Evolutionary conservation across 1,140 invertebrate species (phyloP), one percentile per base, ranked within the genome.

Genomic region (Dufourea novaeangliae): DNA sequence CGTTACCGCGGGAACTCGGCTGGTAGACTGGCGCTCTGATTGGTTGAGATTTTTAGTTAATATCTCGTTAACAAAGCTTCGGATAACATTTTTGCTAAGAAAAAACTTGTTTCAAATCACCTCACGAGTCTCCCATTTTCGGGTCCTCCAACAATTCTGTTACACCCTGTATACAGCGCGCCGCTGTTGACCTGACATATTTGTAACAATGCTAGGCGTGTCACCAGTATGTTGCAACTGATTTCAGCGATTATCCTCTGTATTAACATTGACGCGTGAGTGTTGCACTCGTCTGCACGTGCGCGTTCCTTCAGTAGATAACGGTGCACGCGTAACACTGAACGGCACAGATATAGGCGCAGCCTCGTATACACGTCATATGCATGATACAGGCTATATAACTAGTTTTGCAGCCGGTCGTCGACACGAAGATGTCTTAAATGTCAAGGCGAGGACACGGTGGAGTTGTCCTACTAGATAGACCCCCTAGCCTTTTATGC

Each of bases 141-240:
- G n/a, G n/a, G n/a, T n/a, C n/a, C n/a, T n/a, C n/a, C n/a, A n/a
- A n/a, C n/a, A n/a, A n/a, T n/a, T n/a, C n/a, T n/a, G n/a, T n/a
- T n/a, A n/a, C n/a, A n/a, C n/a, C n/a, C n/a, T n/a, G n/a, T n/a
- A n/a, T 84, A 52, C 46, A 82, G 83, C 77, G 72, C 29, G 17
- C 80, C 80, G 79, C 57, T n/a, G 84, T 83, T 80, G 89, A 89
- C 86, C 88, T 86, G 88, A 87, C 88, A 88, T 88, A 89, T 89
- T 87, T 79, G 80, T 89, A 91, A 92, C 91, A 92, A 92, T 91
- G 87, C 89, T 87, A 91, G 91, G 91, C 88, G 91, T 91, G 91
- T 87, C 90, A 72, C 78, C 71, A 57, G 32, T 50, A 83, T 92
- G 88, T 91, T 80, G 89, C 88, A 92, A 91, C 78, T 79, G 85